Evolutionary conservation across 2,797 vertebrate genomes (phyloP).

Genomic region (Odontamblyopus lacepedii): DNA sequence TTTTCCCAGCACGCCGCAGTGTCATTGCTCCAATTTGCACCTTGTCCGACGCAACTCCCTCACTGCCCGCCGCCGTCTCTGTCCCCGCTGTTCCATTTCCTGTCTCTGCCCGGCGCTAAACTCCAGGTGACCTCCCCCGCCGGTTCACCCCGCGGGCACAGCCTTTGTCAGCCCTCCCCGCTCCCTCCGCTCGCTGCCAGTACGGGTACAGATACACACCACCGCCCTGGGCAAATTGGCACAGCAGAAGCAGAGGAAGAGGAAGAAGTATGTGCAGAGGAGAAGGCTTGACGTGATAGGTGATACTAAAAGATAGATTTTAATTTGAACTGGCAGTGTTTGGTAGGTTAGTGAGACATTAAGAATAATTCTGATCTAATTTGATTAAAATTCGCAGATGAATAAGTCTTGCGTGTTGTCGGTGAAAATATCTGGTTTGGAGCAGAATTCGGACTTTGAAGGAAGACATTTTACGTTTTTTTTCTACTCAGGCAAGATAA

Average conservation of each 20-base stretch:
- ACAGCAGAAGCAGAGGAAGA: constrained; percentile 69
- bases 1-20: constrained; percentile 5
- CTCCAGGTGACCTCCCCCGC: constrained; percentile 44
- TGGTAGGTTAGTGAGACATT: neutral
- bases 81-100: constrained; percentile 10
- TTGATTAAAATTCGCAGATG: too few relatives aligned
- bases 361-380: too few relatives aligned
- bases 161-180: constrained; percentile 18
- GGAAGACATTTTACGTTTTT: too few relatives aligned
- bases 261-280: constrained; percentile 70
- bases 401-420: too few relatives aligned
- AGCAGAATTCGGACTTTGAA: too few relatives aligned
- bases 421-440: too few relatives aligned
- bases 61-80: neutral
- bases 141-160: constrained; percentile 12
- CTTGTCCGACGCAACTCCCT: constrained; percentile 20
- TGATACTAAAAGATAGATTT: constrained; percentile 41
- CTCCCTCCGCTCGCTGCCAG: constrained; percentile 29
- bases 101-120: constrained; percentile 47
- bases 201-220: constrained; percentile 61
- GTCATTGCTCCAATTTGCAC: constrained; percentile 16
- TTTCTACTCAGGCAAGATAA: too few relatives aligned
- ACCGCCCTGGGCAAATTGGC: constrained; percentile 73
- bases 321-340: too few relatives aligned
- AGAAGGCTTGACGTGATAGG: constrained; percentile 65